Conservation (phyloP, 2,797 vertebrate species). For the Lagorchestes hirsutus region DNA sequence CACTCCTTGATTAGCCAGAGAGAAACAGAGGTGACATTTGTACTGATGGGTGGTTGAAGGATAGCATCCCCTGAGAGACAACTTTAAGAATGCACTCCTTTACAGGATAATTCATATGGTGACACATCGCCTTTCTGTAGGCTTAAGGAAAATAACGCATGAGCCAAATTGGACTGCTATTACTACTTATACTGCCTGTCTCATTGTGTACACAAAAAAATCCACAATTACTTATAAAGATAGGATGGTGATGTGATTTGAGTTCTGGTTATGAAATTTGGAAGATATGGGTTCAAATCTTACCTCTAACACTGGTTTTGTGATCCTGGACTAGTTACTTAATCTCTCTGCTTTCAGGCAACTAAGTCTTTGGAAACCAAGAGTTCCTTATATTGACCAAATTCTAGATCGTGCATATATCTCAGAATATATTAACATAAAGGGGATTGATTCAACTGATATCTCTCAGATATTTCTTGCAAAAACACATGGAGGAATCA, state of each 20-base stretch:
- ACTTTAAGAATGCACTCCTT: not conserved
- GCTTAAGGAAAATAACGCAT: not conserved
- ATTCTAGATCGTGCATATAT: not conserved
- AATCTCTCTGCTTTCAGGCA: not conserved
- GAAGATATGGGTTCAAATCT: not conserved
- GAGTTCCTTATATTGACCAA: not conserved
- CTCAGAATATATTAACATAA: not conserved
- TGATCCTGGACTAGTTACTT: not conserved
- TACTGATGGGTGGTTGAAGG: not conserved
- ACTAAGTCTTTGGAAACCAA: not conserved
- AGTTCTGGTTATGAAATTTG: not conserved
- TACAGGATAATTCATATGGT: not conserved
- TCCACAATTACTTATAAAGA: not conserved
- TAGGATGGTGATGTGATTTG: not conserved
- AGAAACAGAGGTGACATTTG: not conserved
- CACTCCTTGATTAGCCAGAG: not conserved
- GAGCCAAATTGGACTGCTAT: not conserved
- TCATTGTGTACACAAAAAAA: not conserved
- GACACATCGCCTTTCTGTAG: not conserved
- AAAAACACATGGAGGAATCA: not conserved
- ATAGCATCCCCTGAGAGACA: not conserved
- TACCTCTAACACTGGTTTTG: not conserved
- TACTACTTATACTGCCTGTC: not conserved
- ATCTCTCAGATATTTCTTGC: not conserved
- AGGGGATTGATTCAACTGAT: not conserved